A percentile compares a stretch with the other conserved stretches of the same genome.
Conservation (phyloP, 2,888 invertebrate genomes). For the Ochropleura leucogaster region DNA sequence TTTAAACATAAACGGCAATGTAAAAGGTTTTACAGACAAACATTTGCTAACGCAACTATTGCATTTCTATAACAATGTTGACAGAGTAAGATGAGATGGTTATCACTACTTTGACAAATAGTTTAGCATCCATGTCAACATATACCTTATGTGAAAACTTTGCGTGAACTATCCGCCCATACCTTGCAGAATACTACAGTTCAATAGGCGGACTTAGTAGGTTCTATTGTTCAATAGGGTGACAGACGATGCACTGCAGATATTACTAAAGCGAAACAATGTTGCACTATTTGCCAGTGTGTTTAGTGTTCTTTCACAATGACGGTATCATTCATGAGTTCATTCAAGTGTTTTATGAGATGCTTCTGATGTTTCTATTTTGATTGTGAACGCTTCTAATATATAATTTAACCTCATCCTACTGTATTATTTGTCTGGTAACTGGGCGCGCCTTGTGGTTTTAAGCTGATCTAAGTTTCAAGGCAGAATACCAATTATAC, state of each 20-base stretch:
- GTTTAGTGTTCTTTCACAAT: conserved; percentile 52
- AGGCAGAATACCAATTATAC: conserved; percentile 31
- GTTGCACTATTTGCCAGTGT: conserved; percentile 39
- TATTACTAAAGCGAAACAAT: conserved; percentile 48
- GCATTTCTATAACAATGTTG: conserved; percentile 41
- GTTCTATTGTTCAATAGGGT: conserved; percentile 17
- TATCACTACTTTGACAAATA: conserved; percentile 42
- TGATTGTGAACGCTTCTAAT: conserved; percentile 37
- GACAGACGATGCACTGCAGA: conserved; percentile 11
- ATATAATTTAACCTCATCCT: conserved; percentile 42
- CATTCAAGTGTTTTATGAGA: conserved; percentile 42
- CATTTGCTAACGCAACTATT: conserved; percentile 15
- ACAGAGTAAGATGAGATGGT: conserved; percentile 25
- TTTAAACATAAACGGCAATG: neutral
- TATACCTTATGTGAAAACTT: conserved; percentile 1
- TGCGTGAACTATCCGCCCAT: conserved; percentile 1
- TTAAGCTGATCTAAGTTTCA: conserved; percentile 7
- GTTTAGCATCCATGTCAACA: conserved; percentile 34
- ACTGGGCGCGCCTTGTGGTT: conserved; percentile 31
- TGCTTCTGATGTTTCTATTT: conserved; percentile 37
- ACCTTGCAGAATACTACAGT: conserved; percentile 11
- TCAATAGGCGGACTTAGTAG: conserved; percentile 7
- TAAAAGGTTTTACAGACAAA: neutral
- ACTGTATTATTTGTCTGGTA: conserved; percentile 19
- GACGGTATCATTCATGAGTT: conserved; percentile 31